These are phyloP conservation scores for Chymomyza procnemis DNA, from an alignment of 2,888 invertebrate genomes.

Conservation along the genomic window DNA sequence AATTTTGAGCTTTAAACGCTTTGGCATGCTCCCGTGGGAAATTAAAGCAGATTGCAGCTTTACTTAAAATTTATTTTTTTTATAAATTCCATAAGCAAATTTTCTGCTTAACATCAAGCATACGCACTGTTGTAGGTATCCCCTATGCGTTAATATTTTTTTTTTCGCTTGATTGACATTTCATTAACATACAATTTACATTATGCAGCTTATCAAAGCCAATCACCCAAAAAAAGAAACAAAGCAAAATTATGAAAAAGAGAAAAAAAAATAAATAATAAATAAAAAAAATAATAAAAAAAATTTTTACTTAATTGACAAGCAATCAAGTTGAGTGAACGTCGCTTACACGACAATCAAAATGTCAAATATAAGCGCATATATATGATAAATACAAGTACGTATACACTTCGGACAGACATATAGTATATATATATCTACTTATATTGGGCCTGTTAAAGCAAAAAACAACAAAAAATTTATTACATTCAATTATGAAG, in stretches of 20 bases:
- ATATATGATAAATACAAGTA: neutral
- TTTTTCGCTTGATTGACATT: neutral
- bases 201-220: constrained; percentile 13
- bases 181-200: constrained; percentile 28
- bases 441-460: no score
- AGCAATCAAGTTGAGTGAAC: neutral
- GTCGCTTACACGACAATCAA: neutral
- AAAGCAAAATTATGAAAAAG: constrained; percentile 5
- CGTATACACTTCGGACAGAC: no score
- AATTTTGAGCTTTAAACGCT: no score
- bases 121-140: neutral
- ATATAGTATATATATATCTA: neutral
- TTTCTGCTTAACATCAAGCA: neutral
- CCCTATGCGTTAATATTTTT: neutral
- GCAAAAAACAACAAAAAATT: neutral
- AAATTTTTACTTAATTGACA: neutral
- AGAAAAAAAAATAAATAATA: constrained; percentile 7
- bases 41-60: neutral
- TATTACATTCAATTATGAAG: neutral
- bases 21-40: no score
- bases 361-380: neutral
- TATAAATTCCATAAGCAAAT: no score
- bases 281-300: neutral
- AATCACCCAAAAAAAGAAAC: neutral
- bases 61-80: neutral